These are phyloP conservation scores for Enteromius argenteus DNA, from an alignment of 2,797 vertebrate genomes.

Conservation along the genomic window DNA sequence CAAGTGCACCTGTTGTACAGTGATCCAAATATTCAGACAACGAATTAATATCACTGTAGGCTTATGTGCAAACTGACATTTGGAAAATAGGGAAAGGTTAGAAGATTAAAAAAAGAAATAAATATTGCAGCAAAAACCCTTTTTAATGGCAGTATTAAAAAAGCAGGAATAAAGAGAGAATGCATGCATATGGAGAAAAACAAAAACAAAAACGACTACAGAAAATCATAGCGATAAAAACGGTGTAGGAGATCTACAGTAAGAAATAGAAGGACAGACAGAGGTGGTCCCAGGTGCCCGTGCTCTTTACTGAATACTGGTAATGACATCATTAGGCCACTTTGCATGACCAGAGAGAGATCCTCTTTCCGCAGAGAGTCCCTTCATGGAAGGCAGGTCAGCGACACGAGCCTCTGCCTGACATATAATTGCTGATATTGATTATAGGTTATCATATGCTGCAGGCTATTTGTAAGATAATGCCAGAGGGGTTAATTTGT, in stretches of 20 bases:
- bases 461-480: slow-evolving; percentile 84
- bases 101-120: neutral
- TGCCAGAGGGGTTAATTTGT: slow-evolving; percentile 85
- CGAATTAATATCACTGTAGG: neutral
- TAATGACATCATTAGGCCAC: slow-evolving; percentile 82
- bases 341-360: slow-evolving; percentile 75
- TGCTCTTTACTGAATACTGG: slow-evolving; percentile 61
- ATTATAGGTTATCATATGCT: slow-evolving; percentile 89
- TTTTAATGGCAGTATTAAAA: neutral
- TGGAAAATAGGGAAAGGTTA: neutral
- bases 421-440: slow-evolving; percentile 87
- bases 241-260: neutral
- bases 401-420: slow-evolving; percentile 77
- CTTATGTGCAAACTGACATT: slow-evolving; percentile 22
- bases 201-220: neutral
- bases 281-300: slow-evolving; percentile 81
- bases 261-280: slow-evolving; percentile 47
- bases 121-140: neutral
- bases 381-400: slow-evolving; percentile 81
- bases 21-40: neutral
- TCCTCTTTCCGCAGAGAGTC: slow-evolving; percentile 82
- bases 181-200: neutral
- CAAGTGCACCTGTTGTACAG: slow-evolving; percentile 17
- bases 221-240: neutral
- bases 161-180: slow-evolving; percentile 2